Evolutionary conservation across 2,888 invertebrate genomes (phyloP).

Genomic region (Augiades crinisus): DNA sequence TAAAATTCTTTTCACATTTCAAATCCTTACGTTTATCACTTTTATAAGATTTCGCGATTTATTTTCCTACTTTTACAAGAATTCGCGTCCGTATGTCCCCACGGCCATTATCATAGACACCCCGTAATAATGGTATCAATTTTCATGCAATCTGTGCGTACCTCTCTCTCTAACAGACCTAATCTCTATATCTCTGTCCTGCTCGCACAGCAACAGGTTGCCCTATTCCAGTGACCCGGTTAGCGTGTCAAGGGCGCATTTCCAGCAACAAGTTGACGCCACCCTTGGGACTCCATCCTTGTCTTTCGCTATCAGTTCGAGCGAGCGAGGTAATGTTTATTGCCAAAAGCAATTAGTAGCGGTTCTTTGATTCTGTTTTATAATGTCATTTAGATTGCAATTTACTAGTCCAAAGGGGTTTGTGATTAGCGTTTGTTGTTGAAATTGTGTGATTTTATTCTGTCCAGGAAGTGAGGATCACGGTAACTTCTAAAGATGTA

Average conservation of each 20-base stretch:
- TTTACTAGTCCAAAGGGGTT: slow-evolving; percentile 5
- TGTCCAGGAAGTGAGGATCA: neutral
- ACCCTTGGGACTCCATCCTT: slow-evolving; percentile 7
- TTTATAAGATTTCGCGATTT: neutral
- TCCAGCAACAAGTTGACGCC: slow-evolving; percentile 38
- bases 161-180: slow-evolving; percentile 8
- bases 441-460: neutral
- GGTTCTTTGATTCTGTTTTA: slow-evolving; percentile 1
- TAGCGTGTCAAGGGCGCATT: slow-evolving; percentile 37
- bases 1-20: no score
- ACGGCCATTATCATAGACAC: slow-evolving; percentile 6
- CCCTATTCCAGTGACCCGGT: slow-evolving; percentile 37
- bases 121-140: slow-evolving; percentile 15
- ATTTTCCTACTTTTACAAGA: neutral
- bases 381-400: slow-evolving; percentile 10
- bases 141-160: slow-evolving; percentile 10
- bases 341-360: neutral
- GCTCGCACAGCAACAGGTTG: slow-evolving; percentile 36
- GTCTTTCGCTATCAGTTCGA: neutral
- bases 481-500: neutral
- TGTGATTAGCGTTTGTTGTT: slow-evolving; percentile 5
- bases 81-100: neutral
- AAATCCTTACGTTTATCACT: no score
- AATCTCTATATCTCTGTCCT: neutral
- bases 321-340: neutral